Conservation (phyloP, 2,797 vertebrate genomes). For the Aplochiton taeniatus region DNA sequence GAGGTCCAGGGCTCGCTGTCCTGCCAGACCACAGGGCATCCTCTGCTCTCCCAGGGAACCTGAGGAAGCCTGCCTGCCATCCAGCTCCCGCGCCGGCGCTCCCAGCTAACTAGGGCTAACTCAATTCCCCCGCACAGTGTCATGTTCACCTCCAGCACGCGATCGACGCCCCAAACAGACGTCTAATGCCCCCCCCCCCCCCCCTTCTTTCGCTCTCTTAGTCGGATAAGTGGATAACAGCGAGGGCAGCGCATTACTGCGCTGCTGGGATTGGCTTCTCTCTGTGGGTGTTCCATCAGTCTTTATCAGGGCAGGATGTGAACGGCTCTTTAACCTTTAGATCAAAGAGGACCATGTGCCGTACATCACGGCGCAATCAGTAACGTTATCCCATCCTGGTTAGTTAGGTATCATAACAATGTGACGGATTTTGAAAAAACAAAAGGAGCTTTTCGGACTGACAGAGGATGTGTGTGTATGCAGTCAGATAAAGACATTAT, state of each 20-base stretch:
- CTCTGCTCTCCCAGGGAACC: conserved; percentile 62
- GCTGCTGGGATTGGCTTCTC: conserved; percentile 3
- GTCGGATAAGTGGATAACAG: conserved; percentile 31
- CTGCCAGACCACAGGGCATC: conserved; percentile 61
- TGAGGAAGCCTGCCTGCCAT: conserved; percentile 59
- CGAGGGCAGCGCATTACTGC: background rate
- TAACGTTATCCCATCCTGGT: too few relatives aligned
- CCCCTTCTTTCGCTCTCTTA: background rate
- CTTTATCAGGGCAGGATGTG: background rate
- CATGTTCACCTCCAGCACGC: conserved; percentile 50
- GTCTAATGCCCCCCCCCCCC: conserved; percentile 16
- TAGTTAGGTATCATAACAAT: too few relatives aligned
- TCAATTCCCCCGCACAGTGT: conserved; percentile 52
- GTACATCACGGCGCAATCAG: too few relatives aligned
- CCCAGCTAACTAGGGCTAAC: conserved; percentile 50
- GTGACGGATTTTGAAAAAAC: too few relatives aligned
- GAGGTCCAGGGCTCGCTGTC: conserved; percentile 27
- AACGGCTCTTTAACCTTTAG: conserved; percentile 3
- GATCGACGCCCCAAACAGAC: conserved; percentile 37
- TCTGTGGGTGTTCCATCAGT: background rate
- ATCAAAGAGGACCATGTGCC: background rate
- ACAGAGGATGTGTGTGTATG: too few relatives aligned
- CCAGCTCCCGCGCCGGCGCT: conserved; percentile 45
- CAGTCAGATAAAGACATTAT: too few relatives aligned
- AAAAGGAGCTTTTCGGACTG: too few relatives aligned